Conservation (phyloP, 1,140 invertebrate genomes). For the Dolichoris vasculosae region DNA sequence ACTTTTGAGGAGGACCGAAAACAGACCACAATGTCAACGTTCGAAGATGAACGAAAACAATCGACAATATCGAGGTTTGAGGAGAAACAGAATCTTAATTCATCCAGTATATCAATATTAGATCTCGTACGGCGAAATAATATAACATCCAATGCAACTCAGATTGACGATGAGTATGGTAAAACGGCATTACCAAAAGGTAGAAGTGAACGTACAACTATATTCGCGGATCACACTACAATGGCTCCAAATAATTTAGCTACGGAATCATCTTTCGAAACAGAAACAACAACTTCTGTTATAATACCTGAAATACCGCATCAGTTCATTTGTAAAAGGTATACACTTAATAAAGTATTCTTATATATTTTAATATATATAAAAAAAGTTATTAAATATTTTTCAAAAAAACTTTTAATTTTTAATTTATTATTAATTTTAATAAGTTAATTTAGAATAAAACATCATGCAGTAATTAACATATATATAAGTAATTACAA, state of each 20-base stretch:
- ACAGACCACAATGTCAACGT: background rate
- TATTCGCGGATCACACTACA: background rate
- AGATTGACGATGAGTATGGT: background rate
- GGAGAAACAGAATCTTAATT: background rate
- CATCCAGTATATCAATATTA: background rate
- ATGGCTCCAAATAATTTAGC: background rate
- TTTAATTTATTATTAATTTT: too few relatives aligned
- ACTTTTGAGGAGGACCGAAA: background rate
- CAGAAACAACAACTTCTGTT: background rate
- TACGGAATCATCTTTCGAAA: background rate
- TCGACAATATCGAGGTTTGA: background rate
- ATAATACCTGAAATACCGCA: constrained; percentile 9
- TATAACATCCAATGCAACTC: background rate
- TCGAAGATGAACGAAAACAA: background rate
- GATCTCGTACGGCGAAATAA: background rate
- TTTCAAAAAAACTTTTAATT: background rate
- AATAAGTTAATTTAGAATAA: background rate
- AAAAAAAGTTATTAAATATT: background rate
- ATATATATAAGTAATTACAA: background rate
- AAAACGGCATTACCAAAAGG: background rate
- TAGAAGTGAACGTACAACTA: background rate
- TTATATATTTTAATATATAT: background rate
- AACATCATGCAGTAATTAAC: background rate
- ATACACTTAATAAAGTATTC: constrained; percentile 58
- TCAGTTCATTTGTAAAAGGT: constrained; percentile 61